Base-by-base conservation (phyloP, 2,113 vertebrate genomes). In the Struthidea cinerea region DNA sequence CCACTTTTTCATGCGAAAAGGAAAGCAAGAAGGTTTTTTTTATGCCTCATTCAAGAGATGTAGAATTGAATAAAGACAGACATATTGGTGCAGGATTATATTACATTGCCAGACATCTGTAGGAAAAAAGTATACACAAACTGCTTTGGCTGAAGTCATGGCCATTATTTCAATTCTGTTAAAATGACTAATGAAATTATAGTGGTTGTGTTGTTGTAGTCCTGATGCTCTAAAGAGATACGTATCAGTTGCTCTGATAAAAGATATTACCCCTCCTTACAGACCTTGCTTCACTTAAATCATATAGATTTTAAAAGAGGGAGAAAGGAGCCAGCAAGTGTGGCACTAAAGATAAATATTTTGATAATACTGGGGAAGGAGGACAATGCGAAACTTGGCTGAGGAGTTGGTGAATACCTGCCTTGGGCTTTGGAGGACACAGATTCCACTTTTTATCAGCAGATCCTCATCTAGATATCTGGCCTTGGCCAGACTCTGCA, bases 91-190 rank as follows among this genome's bases (percentile, higher is more conserved):
- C 30, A 79, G 33, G 53, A 59, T 65, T 69, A 64, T 69, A 61
- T 37, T 60, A 22, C 39, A 11, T 9, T 80, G 63, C 53, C 70
- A 90, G 55, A 59, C 65, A 41, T 93, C 17, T 68, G 44, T 28
- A 55, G 32, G 50, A 52, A 80, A 85, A 67, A 82, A 27, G 10
- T 70, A 28, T 9, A 56, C 16, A 70, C n/a, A 33, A 64, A 75
- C 75, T 85, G 7, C 44, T 68, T 79, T 75, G 61, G 35, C 78
- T 85, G 82, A 83, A 57, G 84, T 82, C 67, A 94, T 47, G 73
- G 63, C 68, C 85, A 64, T 90, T 86, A 88, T 86, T 90, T 70
- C 50, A 74, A 17, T 90, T 90, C 63, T 83, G 71, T 90, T 94
- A 86, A 84, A 93, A 89, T 69, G n/a, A 74, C 67, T 77, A 69